Base-by-base conservation (phyloP, 2,797 vertebrate species). In the Neoniphon sammara region DNA sequence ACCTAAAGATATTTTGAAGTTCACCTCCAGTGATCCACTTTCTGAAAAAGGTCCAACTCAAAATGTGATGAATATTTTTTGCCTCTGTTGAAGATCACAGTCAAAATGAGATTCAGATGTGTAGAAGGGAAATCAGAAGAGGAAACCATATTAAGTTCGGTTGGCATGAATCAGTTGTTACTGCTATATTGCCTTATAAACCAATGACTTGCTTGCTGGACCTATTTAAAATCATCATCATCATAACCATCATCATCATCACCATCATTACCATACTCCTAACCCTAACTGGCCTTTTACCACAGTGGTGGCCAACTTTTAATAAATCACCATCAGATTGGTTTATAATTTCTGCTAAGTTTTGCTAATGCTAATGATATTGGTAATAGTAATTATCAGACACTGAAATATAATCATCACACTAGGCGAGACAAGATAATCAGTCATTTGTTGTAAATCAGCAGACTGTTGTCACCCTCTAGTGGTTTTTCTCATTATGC, bases 381-480 rank as follows among this genome's bases (percentile, higher is more conserved):
- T 5, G 5, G 31, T 14, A 42, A 42, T 42, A 42, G 39, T 42
- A 42, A 42, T 50, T n/a, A 30, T 46, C 31, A 65, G 27, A 49
- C 1, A 57, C 7, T 8, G 4, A 56, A 20, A 56, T 20, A 42
- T n/a, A 74, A 50, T 63, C 6, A 49, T 25, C 12, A 20, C 52
- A 30, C 14, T 11, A 11, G 36, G 20, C 4, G 3, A 53, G 15
- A 56, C 6, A 5, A 53, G 15, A 56, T 7, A 39, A 44, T 20
- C 55, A 20, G 15, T 11, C 7, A 15, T 14, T 34, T 9, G 5
- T 27, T 56, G 31, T 20, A 34, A 63, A 56, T 53, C 9, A 21
- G 14, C 50, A 15, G 63, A 59, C n/a, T 50, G 27, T 23, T 83
- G 67, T 85, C 83, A 70, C 87, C 83, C 81, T 86, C 89, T 88